phyloP scores from a whole-genome alignment of 2,113 vertebrate species.

The Antennarius striatus region DNA sequence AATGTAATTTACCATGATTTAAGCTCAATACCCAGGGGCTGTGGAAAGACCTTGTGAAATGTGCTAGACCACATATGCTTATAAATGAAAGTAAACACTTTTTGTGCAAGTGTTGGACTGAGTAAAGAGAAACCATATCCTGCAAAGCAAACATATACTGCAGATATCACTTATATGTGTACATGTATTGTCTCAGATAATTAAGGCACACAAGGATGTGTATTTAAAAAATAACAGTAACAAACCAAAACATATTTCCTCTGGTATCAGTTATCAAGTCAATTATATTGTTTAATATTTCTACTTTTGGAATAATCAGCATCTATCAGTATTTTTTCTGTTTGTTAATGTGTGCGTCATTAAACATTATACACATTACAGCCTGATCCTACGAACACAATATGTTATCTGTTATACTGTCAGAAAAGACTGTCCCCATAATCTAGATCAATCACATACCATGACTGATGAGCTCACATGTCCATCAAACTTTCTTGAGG shows the following conservation, averaged over 20 bases:
- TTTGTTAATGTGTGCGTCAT: neutral
- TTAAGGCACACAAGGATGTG: too few species aligned
- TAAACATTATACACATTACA: neutral
- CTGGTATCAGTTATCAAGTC: neutral
- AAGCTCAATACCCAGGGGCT: slow-evolving; percentile 48
- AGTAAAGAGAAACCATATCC: slow-evolving; percentile 3
- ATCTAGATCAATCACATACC: too few species aligned
- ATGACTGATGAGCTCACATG: too few species aligned
- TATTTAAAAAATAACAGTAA: neutral
- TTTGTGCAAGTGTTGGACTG: neutral
- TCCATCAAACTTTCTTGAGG: too few species aligned
- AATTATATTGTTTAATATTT: neutral
- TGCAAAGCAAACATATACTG: neutral
- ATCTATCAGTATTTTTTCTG: neutral
- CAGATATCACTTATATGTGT: too few species aligned
- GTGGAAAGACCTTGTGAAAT: slow-evolving; percentile 53
- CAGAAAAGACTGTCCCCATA: too few species aligned
- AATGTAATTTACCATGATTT: slow-evolving; percentile 57
- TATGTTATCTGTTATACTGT: neutral
- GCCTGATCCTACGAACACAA: neutral
- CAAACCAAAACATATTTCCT: neutral
- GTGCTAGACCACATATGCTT: slow-evolving; percentile 28
- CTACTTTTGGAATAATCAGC: neutral
- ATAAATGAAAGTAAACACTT: slow-evolving; percentile 11
- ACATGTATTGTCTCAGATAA: too few species aligned